Base-by-base conservation (phyloP, 2,797 vertebrate genomes). In the Propithecus deckenii region DNA sequence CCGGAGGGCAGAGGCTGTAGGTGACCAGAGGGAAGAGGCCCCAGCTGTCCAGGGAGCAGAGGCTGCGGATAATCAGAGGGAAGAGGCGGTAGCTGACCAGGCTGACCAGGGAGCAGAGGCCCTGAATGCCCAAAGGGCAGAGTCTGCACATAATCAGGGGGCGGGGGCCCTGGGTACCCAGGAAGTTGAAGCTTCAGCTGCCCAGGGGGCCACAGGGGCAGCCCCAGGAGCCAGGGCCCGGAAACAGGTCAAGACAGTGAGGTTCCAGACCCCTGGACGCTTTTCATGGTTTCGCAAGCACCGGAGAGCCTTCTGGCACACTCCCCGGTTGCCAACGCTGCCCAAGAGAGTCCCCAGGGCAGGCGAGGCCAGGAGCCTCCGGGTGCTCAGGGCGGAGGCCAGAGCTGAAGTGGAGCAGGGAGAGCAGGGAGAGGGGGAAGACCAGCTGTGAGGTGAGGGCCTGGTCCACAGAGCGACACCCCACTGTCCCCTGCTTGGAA, bases 241-340 rank as follows among this genome's bases (percentile, higher is more conserved):
- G 71, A 98, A 97, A 78, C 97, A 93, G n/a, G 97, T 97, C 52
- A 97, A 98, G 79, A 96, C 97, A 35, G 97, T 97, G 43, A 97
- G 97, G 79, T 98, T 97, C 95, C 97, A 97, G 93, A 97, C 95
- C 10, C 97, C 97, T 0, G 91, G 97, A 0, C 95, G 94, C 14
- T 98, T 97, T 50, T 76, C 86, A 0, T 97, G 96, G 97, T 95
- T 97, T 46, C 71, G 17, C 4, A 96, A 94, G 83, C 59, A 2
- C 71, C 61, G 22, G 48, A 96, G 97, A 89, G 79, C 93, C 55
- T 94, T 96, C 83, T 96, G 97, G 97, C 91, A 87, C 59, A 52
- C 78, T 9, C 84, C 97, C 1, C 38, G 59, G 7, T 3, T 97
- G 94, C 97, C 97, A 23, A 2, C n/a, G 2, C 91, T 98, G 78